Evolutionary conservation across 1,140 invertebrate species (phyloP), one percentile per base, ranked within the genome.

Genomic region (Platyura marginata): DNA sequence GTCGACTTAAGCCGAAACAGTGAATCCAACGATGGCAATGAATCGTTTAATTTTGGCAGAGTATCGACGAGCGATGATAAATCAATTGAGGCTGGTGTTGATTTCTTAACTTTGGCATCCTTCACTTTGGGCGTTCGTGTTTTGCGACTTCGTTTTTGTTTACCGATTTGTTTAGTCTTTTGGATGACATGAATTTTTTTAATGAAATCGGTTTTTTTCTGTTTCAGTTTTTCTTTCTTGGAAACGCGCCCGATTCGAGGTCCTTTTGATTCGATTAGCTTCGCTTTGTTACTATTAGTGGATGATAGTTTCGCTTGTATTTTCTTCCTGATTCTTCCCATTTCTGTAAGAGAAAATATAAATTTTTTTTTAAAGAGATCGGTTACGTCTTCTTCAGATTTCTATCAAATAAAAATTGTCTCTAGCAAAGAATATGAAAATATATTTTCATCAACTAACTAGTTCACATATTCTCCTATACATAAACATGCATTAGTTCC

Each of bases 401-500:
- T n/a, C n/a, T n/a, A n/a, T n/a, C n/a, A n/a, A n/a, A n/a, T n/a
- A n/a, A n/a, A n/a, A n/a, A n/a, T n/a, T n/a, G n/a, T n/a, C n/a
- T n/a, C n/a, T n/a, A n/a, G n/a, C n/a, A n/a, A n/a, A n/a, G n/a
- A n/a, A n/a, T n/a, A n/a, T n/a, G n/a, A n/a, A n/a, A n/a, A n/a
- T n/a, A n/a, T n/a, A n/a, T n/a, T n/a, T n/a, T 29, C 13, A 29
- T 29, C 13, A 29, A 8, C 25, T 29, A 29, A 29, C 13, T 8
- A 8, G 13, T 29, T 13, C 13, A 23, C n/a, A 44, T 21, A 44
- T 34, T 39, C 23, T 15, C 21, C 43, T 41, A 88, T 72, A 65
- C 88, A 91, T 10, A 98, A 62, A 48, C 79, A 80, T 23, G 89
- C 89, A 72, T 98, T 98, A 16, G 93, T 97, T 23, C 94, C 95